These are phyloP conservation scores for Eueremaeus valkanovi DNA, from an alignment of 2,888 invertebrate genomes.

Conservation along the genomic window DNA sequence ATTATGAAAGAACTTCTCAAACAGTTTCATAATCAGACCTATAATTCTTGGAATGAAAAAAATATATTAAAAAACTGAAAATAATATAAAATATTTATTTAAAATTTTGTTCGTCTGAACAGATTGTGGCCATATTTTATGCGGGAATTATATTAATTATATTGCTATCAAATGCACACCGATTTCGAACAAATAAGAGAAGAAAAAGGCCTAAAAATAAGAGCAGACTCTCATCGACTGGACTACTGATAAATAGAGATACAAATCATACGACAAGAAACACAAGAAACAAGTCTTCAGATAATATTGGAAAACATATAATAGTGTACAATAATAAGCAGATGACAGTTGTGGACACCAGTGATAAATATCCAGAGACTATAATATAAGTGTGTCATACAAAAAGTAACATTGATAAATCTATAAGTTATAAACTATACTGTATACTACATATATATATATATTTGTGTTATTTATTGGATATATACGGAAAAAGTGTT, in stretches of 20 bases:
- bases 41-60: too few species aligned
- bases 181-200: neutral
- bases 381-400: slow-evolving; percentile 19
- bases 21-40: too few species aligned
- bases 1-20: too few species aligned
- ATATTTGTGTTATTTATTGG: too few species aligned
- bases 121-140: slow-evolving; percentile 10
- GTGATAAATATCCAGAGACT: slow-evolving; percentile 18
- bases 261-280: too few species aligned
- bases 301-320: neutral
- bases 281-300: neutral
- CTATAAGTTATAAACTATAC: too few species aligned
- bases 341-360: slow-evolving; percentile 9
- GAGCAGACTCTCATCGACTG: neutral
- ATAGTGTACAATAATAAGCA: neutral
- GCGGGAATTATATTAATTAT: slow-evolving; percentile 15
- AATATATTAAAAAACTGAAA: too few species aligned
- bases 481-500: too few species aligned
- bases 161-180: slow-evolving; percentile 13
- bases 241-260: neutral
- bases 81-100: too few species aligned
- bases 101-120: too few species aligned
- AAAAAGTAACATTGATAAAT: too few species aligned
- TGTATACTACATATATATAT: too few species aligned
- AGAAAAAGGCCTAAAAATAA: neutral